A percentile compares a stretch with the other conserved stretches of the same genome.
Evolutionary conservation across 2,888 invertebrate genomes (phyloP).

Genomic region (Fragum whitleyi): DNA sequence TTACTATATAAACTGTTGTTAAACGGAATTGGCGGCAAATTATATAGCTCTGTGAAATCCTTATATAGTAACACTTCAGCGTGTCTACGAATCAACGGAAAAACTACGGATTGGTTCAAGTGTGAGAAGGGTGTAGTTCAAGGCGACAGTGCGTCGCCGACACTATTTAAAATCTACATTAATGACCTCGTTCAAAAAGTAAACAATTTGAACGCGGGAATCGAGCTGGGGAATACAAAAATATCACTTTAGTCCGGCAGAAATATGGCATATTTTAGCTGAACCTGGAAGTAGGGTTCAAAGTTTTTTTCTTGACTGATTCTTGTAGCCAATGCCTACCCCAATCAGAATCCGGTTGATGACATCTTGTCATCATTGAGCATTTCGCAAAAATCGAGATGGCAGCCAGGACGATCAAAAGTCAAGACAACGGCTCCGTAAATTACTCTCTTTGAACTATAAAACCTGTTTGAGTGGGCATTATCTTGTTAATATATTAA

Average conservation of each 20-base stretch:
- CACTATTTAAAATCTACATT: slow-evolving; percentile 37
- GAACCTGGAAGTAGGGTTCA: too few relatives aligned
- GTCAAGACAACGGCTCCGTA: too few relatives aligned
- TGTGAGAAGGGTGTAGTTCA: slow-evolving; percentile 31
- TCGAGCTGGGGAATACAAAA: slow-evolving; percentile 19
- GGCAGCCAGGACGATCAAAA: too few relatives aligned
- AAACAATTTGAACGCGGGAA: slow-evolving; percentile 26
- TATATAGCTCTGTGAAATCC: slow-evolving; percentile 9
- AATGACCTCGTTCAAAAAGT: slow-evolving; percentile 38
- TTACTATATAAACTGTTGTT: slow-evolving; percentile 44
- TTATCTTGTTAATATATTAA: too few relatives aligned
- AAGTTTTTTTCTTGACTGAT: too few relatives aligned
- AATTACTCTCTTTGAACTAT: too few relatives aligned
- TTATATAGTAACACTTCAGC: background rate
- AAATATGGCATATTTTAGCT: too few relatives aligned
- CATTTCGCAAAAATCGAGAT: slow-evolving; percentile 24
- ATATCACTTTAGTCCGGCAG: slow-evolving; percentile 32
- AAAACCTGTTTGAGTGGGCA: too few relatives aligned
- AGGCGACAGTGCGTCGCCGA: slow-evolving; percentile 41
- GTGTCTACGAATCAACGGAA: slow-evolving; percentile 31
- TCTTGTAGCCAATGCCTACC: too few relatives aligned
- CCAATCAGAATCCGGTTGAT: too few relatives aligned
- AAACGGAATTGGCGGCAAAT: slow-evolving; percentile 36
- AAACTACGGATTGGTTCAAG: slow-evolving; percentile 40
- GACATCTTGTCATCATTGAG: too few relatives aligned